phyloP scores from a whole-genome alignment of 1,140 invertebrate genomes.

The Neocloeon triangulifer region DNA sequence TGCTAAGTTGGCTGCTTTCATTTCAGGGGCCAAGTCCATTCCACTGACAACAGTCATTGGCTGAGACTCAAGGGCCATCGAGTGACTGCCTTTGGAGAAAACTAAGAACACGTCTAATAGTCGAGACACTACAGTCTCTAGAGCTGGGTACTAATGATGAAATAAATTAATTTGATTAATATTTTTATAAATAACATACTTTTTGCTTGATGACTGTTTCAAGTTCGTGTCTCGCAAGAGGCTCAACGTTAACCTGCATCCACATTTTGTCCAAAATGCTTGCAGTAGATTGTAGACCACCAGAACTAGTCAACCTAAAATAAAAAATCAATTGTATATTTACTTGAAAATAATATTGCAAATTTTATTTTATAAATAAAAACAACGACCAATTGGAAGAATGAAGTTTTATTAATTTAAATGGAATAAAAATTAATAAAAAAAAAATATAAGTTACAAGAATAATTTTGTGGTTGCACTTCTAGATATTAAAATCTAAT shows the following conservation, averaged over 20 bases:
- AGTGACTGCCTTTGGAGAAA: constrained; percentile 46
- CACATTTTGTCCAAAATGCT: constrained; percentile 49
- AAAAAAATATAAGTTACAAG: too few species aligned
- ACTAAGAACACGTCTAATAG: constrained; percentile 69
- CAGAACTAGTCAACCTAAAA: not conserved
- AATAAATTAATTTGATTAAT: not conserved
- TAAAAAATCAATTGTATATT: too few species aligned
- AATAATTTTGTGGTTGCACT: too few species aligned
- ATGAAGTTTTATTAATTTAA: too few species aligned
- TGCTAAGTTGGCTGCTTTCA: constrained; percentile 7
- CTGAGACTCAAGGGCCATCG: not conserved
- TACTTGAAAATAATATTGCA: too few species aligned
- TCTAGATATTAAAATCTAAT: not conserved
- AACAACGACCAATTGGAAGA: too few species aligned
- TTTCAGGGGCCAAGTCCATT: constrained; percentile 8
- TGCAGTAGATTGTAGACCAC: not conserved
- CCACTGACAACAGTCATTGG: constrained; percentile 6
- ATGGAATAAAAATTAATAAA: too few species aligned
- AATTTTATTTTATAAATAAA: too few species aligned
- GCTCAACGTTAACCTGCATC: constrained; percentile 57
- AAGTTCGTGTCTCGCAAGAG: constrained; percentile 49
- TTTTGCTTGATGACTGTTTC: constrained; percentile 33
- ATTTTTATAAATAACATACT: constrained; percentile 7
- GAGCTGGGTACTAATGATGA: constrained; percentile 32
- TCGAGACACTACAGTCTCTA: constrained; percentile 47